Evolutionary conservation across 2,888 invertebrate species (phyloP).

Genomic region (Ephialtes manifestator): DNA sequence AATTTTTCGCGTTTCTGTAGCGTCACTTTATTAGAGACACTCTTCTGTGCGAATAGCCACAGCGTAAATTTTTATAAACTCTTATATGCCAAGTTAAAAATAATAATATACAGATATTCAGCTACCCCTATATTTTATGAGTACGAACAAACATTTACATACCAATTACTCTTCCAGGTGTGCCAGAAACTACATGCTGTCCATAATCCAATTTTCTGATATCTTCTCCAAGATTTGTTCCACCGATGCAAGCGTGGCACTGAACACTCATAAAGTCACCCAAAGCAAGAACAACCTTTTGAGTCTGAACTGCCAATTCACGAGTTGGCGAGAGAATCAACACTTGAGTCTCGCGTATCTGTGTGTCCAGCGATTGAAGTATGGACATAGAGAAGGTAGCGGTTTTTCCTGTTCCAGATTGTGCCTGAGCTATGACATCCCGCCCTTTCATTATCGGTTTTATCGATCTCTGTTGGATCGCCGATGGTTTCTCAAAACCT

Average conservation of each 20-base stretch:
- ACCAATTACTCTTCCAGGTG: constrained; percentile 99
- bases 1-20: too few species aligned
- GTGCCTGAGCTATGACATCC: constrained; percentile 99
- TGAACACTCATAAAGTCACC: constrained; percentile 99
- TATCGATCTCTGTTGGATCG: constrained; percentile 99
- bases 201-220: constrained; percentile 99
- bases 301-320: constrained; percentile 99
- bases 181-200: constrained; percentile 99
- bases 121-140: background rate
- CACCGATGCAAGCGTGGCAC: constrained; percentile 99
- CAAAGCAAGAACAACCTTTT: constrained; percentile 97
- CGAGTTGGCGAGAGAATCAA: constrained; percentile 97
- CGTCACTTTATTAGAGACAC: too few species aligned
- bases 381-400: constrained; percentile 99
- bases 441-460: constrained; percentile 98
- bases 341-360: constrained; percentile 97
- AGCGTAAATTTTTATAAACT: too few species aligned
- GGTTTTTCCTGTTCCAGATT: constrained; percentile 99
- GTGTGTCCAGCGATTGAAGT: constrained; percentile 96
- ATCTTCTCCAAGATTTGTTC: constrained; percentile 99
- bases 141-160: constrained; percentile 81
- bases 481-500: constrained; percentile 99
- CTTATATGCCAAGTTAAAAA: too few species aligned
- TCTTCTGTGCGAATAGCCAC: too few species aligned
- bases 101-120: background rate